phyloP scores from a whole-genome alignment of 1,140 invertebrate species.

The Zaprionus kolodkinae region DNA sequence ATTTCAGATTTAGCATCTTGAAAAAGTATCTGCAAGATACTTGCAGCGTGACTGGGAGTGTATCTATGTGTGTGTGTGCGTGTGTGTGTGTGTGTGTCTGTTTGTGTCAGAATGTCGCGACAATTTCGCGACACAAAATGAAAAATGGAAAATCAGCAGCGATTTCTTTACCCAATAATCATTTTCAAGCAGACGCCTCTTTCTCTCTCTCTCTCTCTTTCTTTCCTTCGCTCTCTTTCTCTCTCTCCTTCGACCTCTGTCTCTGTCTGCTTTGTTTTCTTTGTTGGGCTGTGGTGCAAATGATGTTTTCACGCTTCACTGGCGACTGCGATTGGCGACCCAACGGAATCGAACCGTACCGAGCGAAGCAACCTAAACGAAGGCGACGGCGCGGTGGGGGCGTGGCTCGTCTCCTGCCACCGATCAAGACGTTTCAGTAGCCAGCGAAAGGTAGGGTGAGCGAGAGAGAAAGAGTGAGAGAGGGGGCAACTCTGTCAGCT shows the following conservation, averaged over 20 bases:
- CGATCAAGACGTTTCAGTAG: constrained; percentile 29
- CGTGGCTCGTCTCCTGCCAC: constrained; percentile 4
- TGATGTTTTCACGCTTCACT: constrained; percentile 62
- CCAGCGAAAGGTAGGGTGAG: not conserved
- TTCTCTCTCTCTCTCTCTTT: not conserved
- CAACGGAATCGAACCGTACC: not conserved
- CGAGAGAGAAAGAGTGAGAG: not conserved
- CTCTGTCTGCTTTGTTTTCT: constrained; percentile 10
- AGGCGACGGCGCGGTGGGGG: not conserved
- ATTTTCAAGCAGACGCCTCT: constrained; percentile 13
- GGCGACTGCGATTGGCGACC: constrained; percentile 7
- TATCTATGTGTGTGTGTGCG: not conserved
- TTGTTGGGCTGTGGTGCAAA: constrained; percentile 40
- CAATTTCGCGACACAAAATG: constrained; percentile 17
- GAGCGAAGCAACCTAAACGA: not conserved
- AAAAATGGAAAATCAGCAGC: constrained; percentile 48
- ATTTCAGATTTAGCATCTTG: constrained; percentile 29
- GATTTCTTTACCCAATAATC: constrained; percentile 58
- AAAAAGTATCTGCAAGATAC: constrained; percentile 19
- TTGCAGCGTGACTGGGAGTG: constrained; percentile 24
- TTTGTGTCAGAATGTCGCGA: not conserved
- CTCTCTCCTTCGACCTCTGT: constrained; percentile 7
- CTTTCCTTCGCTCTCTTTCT: constrained; percentile 39
- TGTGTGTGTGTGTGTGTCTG: constrained; percentile 1
- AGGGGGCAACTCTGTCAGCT: not conserved